Evolutionary conservation across 1,140 invertebrate species (phyloP).

Genomic region (Oedothorax gibbosus): DNA sequence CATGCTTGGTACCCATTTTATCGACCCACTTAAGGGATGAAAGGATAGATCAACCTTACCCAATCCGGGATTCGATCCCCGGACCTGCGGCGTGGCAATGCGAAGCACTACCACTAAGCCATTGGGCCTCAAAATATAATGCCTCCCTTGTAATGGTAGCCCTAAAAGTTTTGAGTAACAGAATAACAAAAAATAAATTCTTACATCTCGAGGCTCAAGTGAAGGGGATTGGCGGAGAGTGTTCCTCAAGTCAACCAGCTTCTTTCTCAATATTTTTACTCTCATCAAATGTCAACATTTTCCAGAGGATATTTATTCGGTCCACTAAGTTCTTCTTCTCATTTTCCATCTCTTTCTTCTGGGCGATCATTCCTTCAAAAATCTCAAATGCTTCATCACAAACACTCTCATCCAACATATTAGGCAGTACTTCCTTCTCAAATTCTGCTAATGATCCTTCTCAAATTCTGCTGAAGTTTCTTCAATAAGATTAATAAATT

Average conservation of each 20-base stretch:
- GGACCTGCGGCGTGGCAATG: no score
- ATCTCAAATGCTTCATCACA: constrained; percentile 45
- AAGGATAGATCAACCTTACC: no score
- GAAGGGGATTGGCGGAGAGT: constrained; percentile 72
- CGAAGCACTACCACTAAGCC: no score
- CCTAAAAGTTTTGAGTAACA: constrained; percentile 31
- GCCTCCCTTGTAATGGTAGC: no score
- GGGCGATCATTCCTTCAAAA: constrained; percentile 22
- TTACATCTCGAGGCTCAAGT: constrained; percentile 62
- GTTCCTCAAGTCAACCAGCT: constrained; percentile 86
- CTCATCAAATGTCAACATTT: constrained; percentile 74
- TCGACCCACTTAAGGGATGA: no score
- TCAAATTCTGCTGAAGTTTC: constrained; percentile 34
- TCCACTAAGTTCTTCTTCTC: constrained; percentile 67
- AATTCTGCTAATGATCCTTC: constrained; percentile 38
- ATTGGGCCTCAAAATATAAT: no score
- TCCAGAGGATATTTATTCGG: constrained; percentile 74
- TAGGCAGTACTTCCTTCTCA: constrained; percentile 48
- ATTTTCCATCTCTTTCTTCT: constrained; percentile 29
- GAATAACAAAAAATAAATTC: background rate
- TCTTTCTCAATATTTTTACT: constrained; percentile 75
- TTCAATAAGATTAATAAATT: constrained; percentile 40
- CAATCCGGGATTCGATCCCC: no score
- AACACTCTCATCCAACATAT: background rate
- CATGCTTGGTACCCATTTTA: no score